A percentile compares a stretch with the other conserved stretches of the same genome.
Evolutionary conservation across 2,113 vertebrate genomes (phyloP).

Genomic region (Hippocampus zosterae): DNA sequence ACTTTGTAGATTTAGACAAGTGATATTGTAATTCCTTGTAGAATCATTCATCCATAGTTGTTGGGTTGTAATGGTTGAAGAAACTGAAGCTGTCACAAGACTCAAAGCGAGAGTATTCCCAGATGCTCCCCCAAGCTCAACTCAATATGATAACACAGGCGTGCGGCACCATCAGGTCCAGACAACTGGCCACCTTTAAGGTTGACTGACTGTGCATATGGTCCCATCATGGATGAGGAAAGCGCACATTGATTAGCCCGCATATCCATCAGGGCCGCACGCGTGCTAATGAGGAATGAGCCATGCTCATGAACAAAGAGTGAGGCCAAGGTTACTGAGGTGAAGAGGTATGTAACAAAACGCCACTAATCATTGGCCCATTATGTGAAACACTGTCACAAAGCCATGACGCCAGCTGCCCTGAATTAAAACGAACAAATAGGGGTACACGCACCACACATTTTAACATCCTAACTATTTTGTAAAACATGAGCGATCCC

Average conservation of each 20-base stretch:
- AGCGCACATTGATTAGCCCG: slow-evolving; percentile 58
- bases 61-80: background rate
- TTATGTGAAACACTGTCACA: slow-evolving; percentile 44
- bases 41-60: background rate
- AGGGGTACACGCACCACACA: background rate
- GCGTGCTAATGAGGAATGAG: slow-evolving; percentile 56
- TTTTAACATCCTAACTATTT: background rate
- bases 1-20: no score
- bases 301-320: slow-evolving; percentile 35
- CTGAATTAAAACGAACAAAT: background rate
- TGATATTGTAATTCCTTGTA: no score
- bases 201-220: slow-evolving; percentile 60
- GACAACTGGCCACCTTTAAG: slow-evolving; percentile 65
- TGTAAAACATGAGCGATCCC: background rate
- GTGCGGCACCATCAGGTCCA: slow-evolving; percentile 52
- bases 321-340: slow-evolving; percentile 21
- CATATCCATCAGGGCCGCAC: slow-evolving; percentile 54
- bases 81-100: slow-evolving; percentile 22
- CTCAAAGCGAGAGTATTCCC: slow-evolving; percentile 16
- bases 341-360: slow-evolving; percentile 41
- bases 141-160: slow-evolving; percentile 43
- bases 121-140: slow-evolving; percentile 15
- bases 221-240: slow-evolving; percentile 50
- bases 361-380: slow-evolving; percentile 46
- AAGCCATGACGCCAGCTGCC: slow-evolving; percentile 27